Conservation (phyloP, 2,888 invertebrate species). For the Macrosoma leucophasiata region DNA sequence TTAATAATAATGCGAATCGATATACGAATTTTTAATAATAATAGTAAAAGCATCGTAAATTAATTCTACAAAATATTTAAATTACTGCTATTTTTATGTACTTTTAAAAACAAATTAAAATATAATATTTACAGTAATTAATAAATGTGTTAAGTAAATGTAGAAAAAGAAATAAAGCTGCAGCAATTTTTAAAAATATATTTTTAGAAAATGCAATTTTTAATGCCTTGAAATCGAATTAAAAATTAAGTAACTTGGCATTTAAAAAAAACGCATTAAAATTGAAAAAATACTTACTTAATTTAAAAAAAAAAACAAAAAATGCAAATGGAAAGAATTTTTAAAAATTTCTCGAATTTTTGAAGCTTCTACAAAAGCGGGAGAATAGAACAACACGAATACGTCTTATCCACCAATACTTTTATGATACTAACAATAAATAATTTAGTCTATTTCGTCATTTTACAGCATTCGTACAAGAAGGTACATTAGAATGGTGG, state of each 20-base stretch:
- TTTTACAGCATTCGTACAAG: constrained; percentile 61
- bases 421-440: constrained; percentile 53
- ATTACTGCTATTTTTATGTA: constrained; percentile 11
- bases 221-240: too few relatives aligned
- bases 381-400: constrained; percentile 8
- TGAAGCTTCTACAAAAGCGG: constrained; percentile 16
- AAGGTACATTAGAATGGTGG: constrained; percentile 53
- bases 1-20: constrained; percentile 7
- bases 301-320: too few relatives aligned
- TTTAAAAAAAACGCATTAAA: not conserved
- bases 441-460: constrained; percentile 40
- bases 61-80: constrained; percentile 19
- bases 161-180: constrained; percentile 14
- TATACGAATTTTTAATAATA: constrained; percentile 14
- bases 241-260: constrained; percentile 22
- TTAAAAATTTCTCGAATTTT: constrained; percentile 12
- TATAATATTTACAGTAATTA: constrained; percentile 32
- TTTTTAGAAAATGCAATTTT: too few relatives aligned
- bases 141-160: constrained; percentile 10
- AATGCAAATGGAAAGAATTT: constrained; percentile 26
- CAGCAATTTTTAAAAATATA: too few relatives aligned
- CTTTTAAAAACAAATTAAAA: constrained; percentile 27
- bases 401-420: constrained; percentile 31
- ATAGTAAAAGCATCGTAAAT: constrained; percentile 24
- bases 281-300: too few relatives aligned